phyloP scores from a whole-genome alignment of 2,888 invertebrate genomes.

The Candidula unifasciata region DNA sequence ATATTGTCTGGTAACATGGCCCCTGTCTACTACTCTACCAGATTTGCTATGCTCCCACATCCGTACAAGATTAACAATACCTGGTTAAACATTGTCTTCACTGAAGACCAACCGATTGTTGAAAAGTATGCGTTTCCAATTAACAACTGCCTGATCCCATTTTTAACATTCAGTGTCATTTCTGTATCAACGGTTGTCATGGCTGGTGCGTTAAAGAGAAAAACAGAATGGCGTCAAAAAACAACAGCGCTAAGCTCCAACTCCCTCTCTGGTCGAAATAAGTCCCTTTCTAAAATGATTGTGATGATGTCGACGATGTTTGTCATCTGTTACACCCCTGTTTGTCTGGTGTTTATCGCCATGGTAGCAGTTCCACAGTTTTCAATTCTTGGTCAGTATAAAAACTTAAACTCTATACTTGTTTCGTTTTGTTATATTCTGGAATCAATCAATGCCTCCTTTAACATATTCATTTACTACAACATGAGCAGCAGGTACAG shows the following conservation, averaged over 20 bases:
- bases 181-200: slow-evolving; percentile 18
- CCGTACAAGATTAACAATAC: slow-evolving; percentile 18
- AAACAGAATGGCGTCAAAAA: slow-evolving; percentile 31
- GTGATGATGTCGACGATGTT: slow-evolving; percentile 25
- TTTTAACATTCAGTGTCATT: background rate
- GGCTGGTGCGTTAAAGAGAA: background rate
- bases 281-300: slow-evolving; percentile 12
- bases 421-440: slow-evolving; percentile 1
- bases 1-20: background rate
- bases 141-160: slow-evolving; percentile 1
- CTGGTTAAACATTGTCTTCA: background rate
- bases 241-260: background rate
- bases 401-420: background rate
- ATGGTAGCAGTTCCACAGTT: slow-evolving; percentile 13
- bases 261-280: background rate
- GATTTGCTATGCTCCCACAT: background rate
- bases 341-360: slow-evolving; percentile 15
- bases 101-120: background rate
- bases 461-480: slow-evolving; percentile 34
- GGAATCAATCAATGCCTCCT: slow-evolving; percentile 13
- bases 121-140: slow-evolving; percentile 2
- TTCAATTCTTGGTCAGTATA: background rate
- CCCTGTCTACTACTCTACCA: slow-evolving; percentile 11
- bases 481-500: slow-evolving; percentile 20
- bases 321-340: slow-evolving; percentile 24